Base-by-base conservation (phyloP, 1,140 invertebrate genomes). In the Diploscapter pachys region DNA sequence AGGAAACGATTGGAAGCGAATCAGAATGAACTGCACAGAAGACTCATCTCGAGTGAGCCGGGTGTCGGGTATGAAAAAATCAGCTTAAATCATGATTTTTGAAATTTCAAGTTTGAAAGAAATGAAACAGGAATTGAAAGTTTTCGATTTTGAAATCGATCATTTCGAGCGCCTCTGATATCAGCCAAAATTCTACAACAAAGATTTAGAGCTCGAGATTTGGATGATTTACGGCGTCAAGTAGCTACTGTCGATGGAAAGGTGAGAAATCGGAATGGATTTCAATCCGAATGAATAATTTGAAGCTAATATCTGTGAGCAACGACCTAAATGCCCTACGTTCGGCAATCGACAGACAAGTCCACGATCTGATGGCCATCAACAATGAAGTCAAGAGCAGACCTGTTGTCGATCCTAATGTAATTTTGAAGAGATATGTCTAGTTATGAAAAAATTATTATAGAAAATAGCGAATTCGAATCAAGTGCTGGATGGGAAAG, bases 331-430 rank as follows among this genome's bases (percentile, higher is more conserved):
- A 72, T 0, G 59, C 76, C 2, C 57, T 82, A 9, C 80, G 78
- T 51, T 72, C 65, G 8, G 50, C 79, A 3, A 67, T 82, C 11
- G 82, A 82, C 62, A 66, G 81, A 13, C 81, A 82, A 9, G 67
- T 78, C 5, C 78, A 71, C 13, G 81, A 82, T 50, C 55, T 82
- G n/a, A 77, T 80, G 63, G 53, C 61, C 13, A 71, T 82, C 3
- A 82, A 82, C 80, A 82, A 76, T 56, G 81, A 82, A 13, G 70
- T 82, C 50, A 81, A 80, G 69, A 82, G 55, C 64, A n/a, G 81
- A 63, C 80, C 81, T 4, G 67, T 76, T n/a, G 80, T 79, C 4
- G 82, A 82, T 71, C 80, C 73, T 13, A 66, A 74, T 4, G 81
- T 82, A 70, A 78, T 69, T 75, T 6, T 54, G 8, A 13, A 5